Evolutionary conservation across 1,140 invertebrate genomes (phyloP).

Genomic region (Heliconius melpomene): DNA sequence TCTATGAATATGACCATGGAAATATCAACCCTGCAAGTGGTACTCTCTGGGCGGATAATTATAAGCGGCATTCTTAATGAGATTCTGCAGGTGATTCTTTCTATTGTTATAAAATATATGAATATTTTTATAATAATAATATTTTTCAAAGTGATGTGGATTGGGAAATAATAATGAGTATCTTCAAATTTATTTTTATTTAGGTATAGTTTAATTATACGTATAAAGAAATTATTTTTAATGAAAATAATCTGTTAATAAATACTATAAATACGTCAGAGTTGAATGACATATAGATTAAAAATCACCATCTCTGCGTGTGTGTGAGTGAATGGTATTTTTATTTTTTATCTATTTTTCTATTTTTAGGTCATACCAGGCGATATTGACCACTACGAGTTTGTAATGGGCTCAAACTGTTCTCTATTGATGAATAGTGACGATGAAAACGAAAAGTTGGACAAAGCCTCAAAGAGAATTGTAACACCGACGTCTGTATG

Average conservation of each 20-base stretch:
- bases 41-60: constrained; percentile 69
- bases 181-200: not conserved
- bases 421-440: constrained; percentile 64
- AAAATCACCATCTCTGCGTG: no score
- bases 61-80: constrained; percentile 73
- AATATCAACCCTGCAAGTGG: constrained; percentile 63
- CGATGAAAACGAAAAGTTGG: constrained; percentile 41
- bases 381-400: constrained; percentile 56
- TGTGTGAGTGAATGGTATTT: no score
- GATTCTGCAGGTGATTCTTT: constrained; percentile 57
- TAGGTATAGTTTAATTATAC: not conserved
- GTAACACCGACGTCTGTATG: not conserved
- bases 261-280: no score
- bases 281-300: not conserved
- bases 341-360: not conserved
- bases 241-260: no score
- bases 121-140: not conserved
- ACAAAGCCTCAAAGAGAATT: not conserved
- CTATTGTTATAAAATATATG: constrained; percentile 3
- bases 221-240: no score
- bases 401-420: constrained; percentile 63
- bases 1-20: constrained; percentile 49
- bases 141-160: no score
- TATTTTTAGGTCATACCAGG: constrained; percentile 55
- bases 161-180: not conserved